Percentiles rank a stretch among this genome's conserved stretches.
These are phyloP conservation scores for Cercopithecus mona DNA, from an alignment of 2,113 vertebrate genomes.

Conservation along the genomic window DNA sequence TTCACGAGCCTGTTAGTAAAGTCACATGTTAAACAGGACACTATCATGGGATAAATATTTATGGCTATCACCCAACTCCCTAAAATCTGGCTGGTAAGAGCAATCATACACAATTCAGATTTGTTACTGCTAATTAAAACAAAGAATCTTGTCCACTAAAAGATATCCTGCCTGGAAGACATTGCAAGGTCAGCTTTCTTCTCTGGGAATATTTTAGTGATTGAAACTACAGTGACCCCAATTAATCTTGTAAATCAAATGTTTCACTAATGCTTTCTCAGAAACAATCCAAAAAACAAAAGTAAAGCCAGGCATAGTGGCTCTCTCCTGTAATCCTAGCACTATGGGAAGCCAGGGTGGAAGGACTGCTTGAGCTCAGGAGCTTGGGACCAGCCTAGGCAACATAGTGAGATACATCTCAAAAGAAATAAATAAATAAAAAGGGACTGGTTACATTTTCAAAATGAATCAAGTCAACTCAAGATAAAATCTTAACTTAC, in stretches of 20 bases:
- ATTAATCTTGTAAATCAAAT: background rate
- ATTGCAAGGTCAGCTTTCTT: background rate
- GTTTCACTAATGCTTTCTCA: slow-evolving; percentile 16
- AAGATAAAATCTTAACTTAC: background rate
- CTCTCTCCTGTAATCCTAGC: background rate
- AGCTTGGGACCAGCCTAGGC: background rate
- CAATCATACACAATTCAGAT: background rate
- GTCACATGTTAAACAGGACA: background rate
- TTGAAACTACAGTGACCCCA: background rate
- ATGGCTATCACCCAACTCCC: background rate
- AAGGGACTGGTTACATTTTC: background rate
- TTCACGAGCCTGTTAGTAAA: slow-evolving; percentile 91
- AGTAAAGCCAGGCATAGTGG: background rate
- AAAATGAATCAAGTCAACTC: background rate
- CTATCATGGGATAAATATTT: background rate
- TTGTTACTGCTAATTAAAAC: slow-evolving; percentile 14
- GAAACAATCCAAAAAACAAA: background rate
- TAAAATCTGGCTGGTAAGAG: background rate
- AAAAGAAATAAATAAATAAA: background rate
- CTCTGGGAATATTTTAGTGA: slow-evolving; percentile 19
- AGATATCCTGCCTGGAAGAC: background rate
- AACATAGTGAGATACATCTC: background rate
- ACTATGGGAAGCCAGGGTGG: background rate
- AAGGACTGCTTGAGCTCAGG: background rate
- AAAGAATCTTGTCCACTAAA: slow-evolving; percentile 7